phyloP scores from a whole-genome alignment of 2,797 vertebrate species.

The Mormyrops attenuatus region DNA sequence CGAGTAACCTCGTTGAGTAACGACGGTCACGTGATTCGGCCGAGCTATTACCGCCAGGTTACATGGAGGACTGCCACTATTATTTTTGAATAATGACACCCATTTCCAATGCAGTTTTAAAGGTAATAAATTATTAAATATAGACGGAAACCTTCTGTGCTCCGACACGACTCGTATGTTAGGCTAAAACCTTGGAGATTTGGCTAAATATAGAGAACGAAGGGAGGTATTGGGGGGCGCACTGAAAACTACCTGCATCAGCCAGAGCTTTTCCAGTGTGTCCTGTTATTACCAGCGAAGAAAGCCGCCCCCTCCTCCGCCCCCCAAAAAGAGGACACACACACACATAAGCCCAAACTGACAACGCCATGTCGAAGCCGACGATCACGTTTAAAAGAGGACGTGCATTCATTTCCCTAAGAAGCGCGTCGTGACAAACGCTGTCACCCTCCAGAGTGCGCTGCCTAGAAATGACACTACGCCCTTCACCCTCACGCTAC shows the following conservation, averaged over 20 bases:
- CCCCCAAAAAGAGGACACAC: not conserved
- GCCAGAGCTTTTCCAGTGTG: conserved; percentile 6
- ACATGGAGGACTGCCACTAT: not conserved
- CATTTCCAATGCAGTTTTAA: not conserved
- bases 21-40: not conserved
- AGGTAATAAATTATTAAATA: conserved; percentile 12
- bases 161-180: not conserved
- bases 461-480: conserved; percentile 33
- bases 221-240: not conserved
- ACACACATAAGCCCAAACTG: not conserved
- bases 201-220: conserved; percentile 22
- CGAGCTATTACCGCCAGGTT: not conserved
- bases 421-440: not conserved
- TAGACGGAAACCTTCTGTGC: not conserved
- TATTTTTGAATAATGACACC: not conserved
- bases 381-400: not conserved
- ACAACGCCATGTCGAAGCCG: not conserved
- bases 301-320: not conserved
- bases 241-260: not conserved
- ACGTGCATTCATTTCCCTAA: not conserved
- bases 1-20: not conserved
- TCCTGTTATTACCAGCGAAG: not conserved
- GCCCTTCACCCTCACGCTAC: conserved; percentile 15
- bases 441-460: conserved; percentile 22
- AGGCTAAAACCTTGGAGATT: conserved; percentile 13